Percentiles rank a stretch among this genome's conserved stretches.
Conservation (phyloP, 2,113 vertebrate genomes). For the Crotophaga sulcirostris region DNA sequence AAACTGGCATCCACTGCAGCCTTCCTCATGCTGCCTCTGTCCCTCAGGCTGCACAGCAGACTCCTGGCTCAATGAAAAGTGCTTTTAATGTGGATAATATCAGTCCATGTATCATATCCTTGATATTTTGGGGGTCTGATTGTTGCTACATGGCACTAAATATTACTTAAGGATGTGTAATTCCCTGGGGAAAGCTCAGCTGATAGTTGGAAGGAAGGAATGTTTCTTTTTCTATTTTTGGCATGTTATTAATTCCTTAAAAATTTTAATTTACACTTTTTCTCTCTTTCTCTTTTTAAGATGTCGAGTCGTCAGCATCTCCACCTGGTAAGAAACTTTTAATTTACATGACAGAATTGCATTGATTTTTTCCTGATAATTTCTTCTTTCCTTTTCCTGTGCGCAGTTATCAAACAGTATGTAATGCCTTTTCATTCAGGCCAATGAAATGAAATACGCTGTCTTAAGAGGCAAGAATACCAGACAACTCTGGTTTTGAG, state of each 20-base stretch:
- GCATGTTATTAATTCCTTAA: not conserved
- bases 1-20: not conserved
- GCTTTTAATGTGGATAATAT: not conserved
- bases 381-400: not conserved
- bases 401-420: not conserved
- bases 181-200: not conserved
- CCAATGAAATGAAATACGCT: not conserved
- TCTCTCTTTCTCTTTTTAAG: slow-evolving; percentile 39
- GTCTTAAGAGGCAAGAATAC: not conserved
- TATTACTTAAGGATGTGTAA: not conserved
- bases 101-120: not conserved
- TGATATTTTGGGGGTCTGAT: not conserved
- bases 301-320: accelerated
- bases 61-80: not conserved
- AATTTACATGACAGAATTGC: not conserved
- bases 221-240: not conserved
- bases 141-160: not conserved
- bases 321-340: slow-evolving; percentile 59
- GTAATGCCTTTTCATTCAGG: not conserved
- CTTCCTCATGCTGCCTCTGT: not conserved
- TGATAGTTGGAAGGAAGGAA: not conserved
- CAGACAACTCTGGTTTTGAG: not conserved
- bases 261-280: not conserved
- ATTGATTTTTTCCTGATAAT: not conserved
- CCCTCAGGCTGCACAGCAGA: not conserved